These are phyloP conservation scores for Seladonia tumulorum DNA, from an alignment of 2,888 invertebrate species.

Conservation along the genomic window DNA sequence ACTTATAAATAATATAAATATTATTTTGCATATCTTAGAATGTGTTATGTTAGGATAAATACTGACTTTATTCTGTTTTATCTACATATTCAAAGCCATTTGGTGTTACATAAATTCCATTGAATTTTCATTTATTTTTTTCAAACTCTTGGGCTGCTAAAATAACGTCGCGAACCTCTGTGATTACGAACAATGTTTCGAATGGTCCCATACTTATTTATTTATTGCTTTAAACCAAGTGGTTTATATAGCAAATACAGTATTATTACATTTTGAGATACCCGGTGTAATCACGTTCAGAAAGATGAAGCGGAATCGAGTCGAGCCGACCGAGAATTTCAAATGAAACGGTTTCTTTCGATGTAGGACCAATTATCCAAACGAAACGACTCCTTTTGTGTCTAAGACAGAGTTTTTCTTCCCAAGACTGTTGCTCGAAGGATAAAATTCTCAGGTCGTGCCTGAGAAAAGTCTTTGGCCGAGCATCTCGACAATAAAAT, in stretches of 20 bases:
- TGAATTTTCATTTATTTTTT: no score
- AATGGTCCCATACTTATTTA: background rate
- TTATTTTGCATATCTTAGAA: no score
- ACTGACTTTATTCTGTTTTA: no score
- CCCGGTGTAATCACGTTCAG: background rate
- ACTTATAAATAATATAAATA: no score
- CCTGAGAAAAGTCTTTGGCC: background rate
- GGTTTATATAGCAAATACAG: no score
- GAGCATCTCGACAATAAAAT: slow-evolving; percentile 32
- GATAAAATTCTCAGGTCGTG: slow-evolving; percentile 37
- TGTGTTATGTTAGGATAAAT: no score
- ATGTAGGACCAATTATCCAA: slow-evolving; percentile 40
- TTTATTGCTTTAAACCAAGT: no score
- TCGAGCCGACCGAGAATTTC: background rate
- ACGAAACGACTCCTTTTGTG: slow-evolving; percentile 4
- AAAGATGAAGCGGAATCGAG: slow-evolving; percentile 1
- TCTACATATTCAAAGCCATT: no score
- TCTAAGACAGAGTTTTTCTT: slow-evolving; percentile 22
- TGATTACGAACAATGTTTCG: background rate
- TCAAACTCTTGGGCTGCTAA: no score
- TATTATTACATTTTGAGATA: background rate
- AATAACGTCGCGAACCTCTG: background rate
- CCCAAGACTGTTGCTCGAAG: background rate
- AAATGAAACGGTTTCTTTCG: background rate
- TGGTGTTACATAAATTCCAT: no score